Conservation (phyloP, 2,797 vertebrate species). For the Lepidocolaptes lacrymiger region DNA sequence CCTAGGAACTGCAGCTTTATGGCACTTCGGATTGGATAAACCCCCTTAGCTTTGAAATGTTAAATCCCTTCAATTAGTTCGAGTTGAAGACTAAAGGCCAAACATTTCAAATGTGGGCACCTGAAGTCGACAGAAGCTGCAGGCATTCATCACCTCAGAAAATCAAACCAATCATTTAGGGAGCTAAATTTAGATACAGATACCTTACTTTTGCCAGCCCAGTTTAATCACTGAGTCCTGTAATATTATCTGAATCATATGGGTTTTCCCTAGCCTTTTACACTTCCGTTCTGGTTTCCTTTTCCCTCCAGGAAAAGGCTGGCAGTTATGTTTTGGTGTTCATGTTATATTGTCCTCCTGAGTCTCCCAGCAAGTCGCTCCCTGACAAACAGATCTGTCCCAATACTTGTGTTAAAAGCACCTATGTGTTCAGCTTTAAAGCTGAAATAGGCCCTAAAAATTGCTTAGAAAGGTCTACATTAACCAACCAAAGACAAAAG, state of each 20-base stretch:
- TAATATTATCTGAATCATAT: background rate
- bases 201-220: background rate
- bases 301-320: background rate
- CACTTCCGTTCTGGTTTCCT: background rate
- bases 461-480: background rate
- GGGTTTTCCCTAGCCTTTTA: background rate
- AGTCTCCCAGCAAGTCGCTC: background rate
- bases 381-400: background rate
- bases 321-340: background rate
- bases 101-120: constrained; percentile 40
- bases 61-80: constrained; percentile 60
- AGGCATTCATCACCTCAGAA: constrained; percentile 28
- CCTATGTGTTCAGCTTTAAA: background rate
- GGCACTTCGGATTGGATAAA: constrained; percentile 52
- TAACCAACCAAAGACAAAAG: background rate
- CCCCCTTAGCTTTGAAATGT: constrained; percentile 55
- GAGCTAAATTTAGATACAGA: constrained; percentile 11
- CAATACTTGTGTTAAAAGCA: background rate
- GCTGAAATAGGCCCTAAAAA: background rate
- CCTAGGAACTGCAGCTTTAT: constrained; percentile 38
- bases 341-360: background rate
- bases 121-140: constrained; percentile 27
- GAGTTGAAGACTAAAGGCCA: constrained; percentile 60
- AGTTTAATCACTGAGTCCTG: background rate
- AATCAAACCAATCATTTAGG: constrained; percentile 6